Evolutionary conservation across 1,140 invertebrate species (phyloP), one percentile per base, ranked within the genome.

Genomic region (Oncopodura yosiiana): DNA sequence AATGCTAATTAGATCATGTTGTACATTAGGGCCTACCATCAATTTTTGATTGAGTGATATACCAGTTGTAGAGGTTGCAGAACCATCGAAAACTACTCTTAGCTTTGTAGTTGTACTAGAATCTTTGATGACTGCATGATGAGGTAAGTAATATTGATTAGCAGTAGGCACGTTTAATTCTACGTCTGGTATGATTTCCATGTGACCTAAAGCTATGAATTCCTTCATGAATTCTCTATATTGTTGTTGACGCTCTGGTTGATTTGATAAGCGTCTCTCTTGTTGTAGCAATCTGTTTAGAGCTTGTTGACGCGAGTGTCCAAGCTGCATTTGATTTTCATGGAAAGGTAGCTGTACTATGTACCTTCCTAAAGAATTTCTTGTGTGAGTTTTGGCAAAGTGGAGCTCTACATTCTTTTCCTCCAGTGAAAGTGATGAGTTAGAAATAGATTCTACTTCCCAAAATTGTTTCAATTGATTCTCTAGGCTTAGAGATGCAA

Each of bases 211-310:
- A 3, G 49, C 2, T 23, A 62, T 12, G 38, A 67, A 68, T 44
- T 70, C 64, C 16, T 59, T 19, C 59, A 71, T 61, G 36, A 69
- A 66, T 27, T 50, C 41, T 12, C 12, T 14, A 56, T 71, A 69
- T 42, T 60, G n/a, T 27, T 37, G 12, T 46, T 61, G 43, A 5
- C 63, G 23, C 3, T 56, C 29, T 0, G 54, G 54, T 32, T 65
- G 41, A 23, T 24, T 23, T 9, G 23, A 14, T 14, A 66, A 32
- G 43, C 61, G 51, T 36, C 62, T 21, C 49, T 67, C 63, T n/a
- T 67, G 36, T 39, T 53, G 37, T 6, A 60, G 8, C 12, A 65
- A 53, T 50, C 64, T 53, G 53, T 56, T 24, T n/a, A 61, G 30
- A 30, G 64, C 65, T 3, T 49, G 58, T 1, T 56, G 23, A 6